Evolutionary conservation across 2,113 vertebrate genomes (phyloP).

Genomic region (Apistogramma diplotaenia): DNA sequence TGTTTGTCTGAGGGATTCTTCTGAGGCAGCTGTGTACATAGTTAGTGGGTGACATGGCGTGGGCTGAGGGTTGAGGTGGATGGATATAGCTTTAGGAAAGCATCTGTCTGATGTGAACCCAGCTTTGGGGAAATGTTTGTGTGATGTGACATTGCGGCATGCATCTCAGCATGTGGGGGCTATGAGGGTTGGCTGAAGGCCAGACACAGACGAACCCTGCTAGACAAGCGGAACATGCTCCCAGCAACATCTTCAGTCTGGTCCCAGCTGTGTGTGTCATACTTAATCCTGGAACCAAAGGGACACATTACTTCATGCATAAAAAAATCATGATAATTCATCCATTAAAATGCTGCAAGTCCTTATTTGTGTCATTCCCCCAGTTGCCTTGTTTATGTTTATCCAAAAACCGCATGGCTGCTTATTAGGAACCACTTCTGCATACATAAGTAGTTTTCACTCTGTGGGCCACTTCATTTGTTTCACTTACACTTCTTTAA

Average conservation of each 20-base stretch:
- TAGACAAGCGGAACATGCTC: slow-evolving; percentile 69
- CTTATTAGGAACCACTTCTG: slow-evolving; percentile 46
- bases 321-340: slow-evolving; percentile 59
- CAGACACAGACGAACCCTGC: slow-evolving; percentile 60
- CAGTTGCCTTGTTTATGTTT: slow-evolving; percentile 53
- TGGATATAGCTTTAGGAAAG: slow-evolving; percentile 43
- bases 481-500: slow-evolving; percentile 25
- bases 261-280: slow-evolving; percentile 68
- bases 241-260: slow-evolving; percentile 65
- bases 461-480: slow-evolving; percentile 47
- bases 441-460: slow-evolving; percentile 47
- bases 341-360: slow-evolving; percentile 56
- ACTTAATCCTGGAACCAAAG: slow-evolving; percentile 64
- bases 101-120: slow-evolving; percentile 48
- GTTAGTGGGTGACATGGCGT: slow-evolving; percentile 29
- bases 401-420: slow-evolving; percentile 36
- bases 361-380: slow-evolving; percentile 43
- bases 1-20: slow-evolving; percentile 27
- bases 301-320: slow-evolving; percentile 55
- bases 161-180: slow-evolving; percentile 50
- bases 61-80: slow-evolving; percentile 45
- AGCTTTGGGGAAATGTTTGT: slow-evolving; percentile 55
- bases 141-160: slow-evolving; percentile 62
- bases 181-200: slow-evolving; percentile 52
- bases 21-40: slow-evolving; percentile 30